A percentile compares a stretch with the other conserved stretches of the same genome.
phyloP scores from a whole-genome alignment of 2,113 vertebrate species.

The Cichladusa arquata region DNA sequence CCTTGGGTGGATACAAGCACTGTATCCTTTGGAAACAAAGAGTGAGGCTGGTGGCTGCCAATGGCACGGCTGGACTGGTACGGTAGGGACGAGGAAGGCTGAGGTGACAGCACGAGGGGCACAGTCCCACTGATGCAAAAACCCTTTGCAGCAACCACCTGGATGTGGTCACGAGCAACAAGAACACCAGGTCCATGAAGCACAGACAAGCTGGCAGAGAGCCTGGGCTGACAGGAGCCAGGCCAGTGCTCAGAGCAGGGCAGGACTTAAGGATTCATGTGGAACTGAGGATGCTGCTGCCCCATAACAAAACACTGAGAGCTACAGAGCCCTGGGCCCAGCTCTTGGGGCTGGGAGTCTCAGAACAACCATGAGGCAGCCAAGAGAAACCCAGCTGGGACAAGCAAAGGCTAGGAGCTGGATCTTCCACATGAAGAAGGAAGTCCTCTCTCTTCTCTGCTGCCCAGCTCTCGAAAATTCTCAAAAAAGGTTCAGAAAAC shows the following conservation, averaged over 20 bases:
- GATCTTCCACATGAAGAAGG: background rate
- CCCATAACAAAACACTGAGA: background rate
- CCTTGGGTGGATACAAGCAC: slow-evolving; percentile 34
- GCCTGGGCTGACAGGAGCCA: background rate
- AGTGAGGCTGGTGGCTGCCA: background rate
- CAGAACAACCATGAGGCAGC: background rate
- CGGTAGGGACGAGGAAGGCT: background rate
- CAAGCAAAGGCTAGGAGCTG: background rate
- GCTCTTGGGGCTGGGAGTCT: background rate
- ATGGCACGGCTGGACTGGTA: background rate
- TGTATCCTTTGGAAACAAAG: slow-evolving; percentile 41
- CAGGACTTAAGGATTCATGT: background rate
- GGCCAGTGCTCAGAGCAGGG: rapidly evolving
- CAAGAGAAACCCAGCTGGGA: background rate
- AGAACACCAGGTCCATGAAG: background rate
- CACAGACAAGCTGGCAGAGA: background rate
- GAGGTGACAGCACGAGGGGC: background rate
- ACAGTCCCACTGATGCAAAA: background rate
- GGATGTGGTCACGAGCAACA: background rate
- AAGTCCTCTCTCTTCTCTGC: background rate
- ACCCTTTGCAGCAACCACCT: background rate
- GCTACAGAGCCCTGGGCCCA: background rate
- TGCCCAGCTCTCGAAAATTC: background rate
- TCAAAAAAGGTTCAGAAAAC: background rate
- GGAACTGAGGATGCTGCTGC: background rate